Percentiles rank a stretch among this genome's conserved stretches.
These are phyloP conservation scores for Mico argentatus DNA, from an alignment of 2,797 vertebrate genomes.

Conservation along the genomic window DNA sequence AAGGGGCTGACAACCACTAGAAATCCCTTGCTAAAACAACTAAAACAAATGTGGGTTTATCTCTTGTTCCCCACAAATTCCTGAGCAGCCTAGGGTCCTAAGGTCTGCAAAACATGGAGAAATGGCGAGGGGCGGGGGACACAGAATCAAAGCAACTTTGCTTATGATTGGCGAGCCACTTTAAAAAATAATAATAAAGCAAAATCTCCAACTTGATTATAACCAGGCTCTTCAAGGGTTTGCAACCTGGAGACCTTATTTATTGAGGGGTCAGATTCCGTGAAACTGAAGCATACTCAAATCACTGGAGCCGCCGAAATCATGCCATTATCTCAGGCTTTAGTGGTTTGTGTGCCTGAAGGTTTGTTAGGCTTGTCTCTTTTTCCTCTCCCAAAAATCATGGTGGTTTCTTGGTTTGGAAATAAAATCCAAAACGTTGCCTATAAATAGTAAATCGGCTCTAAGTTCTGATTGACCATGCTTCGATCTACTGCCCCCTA, in stretches of 20 bases:
- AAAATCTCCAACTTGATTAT: neutral
- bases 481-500: conserved; percentile 70
- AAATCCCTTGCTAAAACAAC: neutral
- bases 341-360: neutral
- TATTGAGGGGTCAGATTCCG: neutral
- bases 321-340: neutral
- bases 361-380: conserved; percentile 4
- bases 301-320: neutral
- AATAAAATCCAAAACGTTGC: conserved; percentile 1
- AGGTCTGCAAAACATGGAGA: neutral
- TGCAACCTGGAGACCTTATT: neutral
- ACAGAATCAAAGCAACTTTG: neutral
- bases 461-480: neutral
- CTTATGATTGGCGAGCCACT: neutral
- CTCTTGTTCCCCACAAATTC: neutral
- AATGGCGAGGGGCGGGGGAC: neutral
- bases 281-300: neutral
- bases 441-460: neutral
- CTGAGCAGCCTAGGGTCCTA: neutral
- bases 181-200: neutral
- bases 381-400: neutral
- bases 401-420: neutral
- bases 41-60: neutral
- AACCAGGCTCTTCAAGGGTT: neutral
- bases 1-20: neutral